phyloP scores from a whole-genome alignment of 2,888 invertebrate genomes.

The Blera fallax region DNA sequence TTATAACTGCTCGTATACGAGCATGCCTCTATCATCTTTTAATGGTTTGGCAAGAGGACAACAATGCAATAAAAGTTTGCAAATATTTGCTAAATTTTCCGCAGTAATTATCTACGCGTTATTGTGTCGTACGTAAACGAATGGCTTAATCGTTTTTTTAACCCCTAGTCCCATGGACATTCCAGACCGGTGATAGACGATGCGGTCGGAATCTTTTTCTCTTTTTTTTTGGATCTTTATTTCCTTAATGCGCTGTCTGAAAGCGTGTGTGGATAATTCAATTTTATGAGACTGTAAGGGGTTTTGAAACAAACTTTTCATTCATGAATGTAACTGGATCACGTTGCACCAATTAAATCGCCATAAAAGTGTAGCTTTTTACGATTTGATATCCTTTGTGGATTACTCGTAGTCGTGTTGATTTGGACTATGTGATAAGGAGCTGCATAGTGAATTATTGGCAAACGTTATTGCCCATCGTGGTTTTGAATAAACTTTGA shows the following conservation, averaged over 20 bases:
- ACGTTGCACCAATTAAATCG: neutral
- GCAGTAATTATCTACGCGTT: conserved; percentile 2
- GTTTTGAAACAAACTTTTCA: neutral
- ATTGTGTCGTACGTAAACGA: neutral
- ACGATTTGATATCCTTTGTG: neutral
- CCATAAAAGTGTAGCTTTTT: too few relatives aligned
- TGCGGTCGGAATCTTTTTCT: conserved; percentile 4
- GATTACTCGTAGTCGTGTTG: too few relatives aligned
- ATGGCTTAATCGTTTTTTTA: conserved; percentile 18
- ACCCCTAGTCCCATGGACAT: conserved; percentile 9
- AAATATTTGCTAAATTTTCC: conserved; percentile 21
- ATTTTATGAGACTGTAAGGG: neutral
- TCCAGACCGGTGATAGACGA: conserved; percentile 17
- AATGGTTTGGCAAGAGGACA: conserved; percentile 30
- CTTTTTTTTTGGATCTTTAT: neutral
- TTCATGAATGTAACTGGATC: neutral
- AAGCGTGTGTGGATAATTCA: neutral
- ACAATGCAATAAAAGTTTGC: conserved; percentile 19
- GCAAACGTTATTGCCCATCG: too few relatives aligned
- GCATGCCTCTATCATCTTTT: neutral
- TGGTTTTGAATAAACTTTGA: too few relatives aligned
- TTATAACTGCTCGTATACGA: too few relatives aligned
- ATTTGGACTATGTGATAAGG: too few relatives aligned
- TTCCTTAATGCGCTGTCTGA: neutral
- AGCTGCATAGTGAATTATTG: too few relatives aligned